Base-by-base conservation (phyloP, 2,113 vertebrate genomes). In the Calypte anna region DNA sequence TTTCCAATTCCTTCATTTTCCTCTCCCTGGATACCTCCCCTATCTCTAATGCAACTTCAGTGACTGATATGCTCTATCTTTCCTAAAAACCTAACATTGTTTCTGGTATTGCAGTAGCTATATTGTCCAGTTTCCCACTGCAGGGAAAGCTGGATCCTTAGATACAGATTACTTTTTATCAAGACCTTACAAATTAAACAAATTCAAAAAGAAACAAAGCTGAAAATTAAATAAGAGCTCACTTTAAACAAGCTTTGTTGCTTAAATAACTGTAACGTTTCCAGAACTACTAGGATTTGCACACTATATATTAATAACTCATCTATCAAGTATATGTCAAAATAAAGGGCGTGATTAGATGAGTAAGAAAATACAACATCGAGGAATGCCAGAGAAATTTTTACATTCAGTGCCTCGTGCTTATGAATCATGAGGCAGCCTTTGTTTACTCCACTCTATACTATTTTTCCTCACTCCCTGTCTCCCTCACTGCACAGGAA, bases 261-360 rank as follows among this genome's bases (percentile, higher is more conserved):
- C 50, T 61, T 90, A 72, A 67, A 90, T 53, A 93, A 75, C 53
- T 81, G 27, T 68, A 86, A 81, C 54, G 44, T 90, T 77, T 83
- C 72, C 61, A 86, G 36, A 94, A 91, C 40, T 40, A 88, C n/a
- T 25, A 54, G 48, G 53, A 75, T 88, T 86, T 88, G 80, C 55
- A 93, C 57, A 88, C 28, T 51, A 44, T 46, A 14, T 31, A 90
- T 82, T 88, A 88, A 67, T 28, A 95, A 90, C 62, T 85, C 87
- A 80, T 68, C 24, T 25, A 78, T 50, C 63, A 81, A 80, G 31
- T 59, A 10, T 57, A 86, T 18, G 50, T 63, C 86, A 90, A 93
- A 96, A 92, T 67, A 86, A 86, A 94, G 77, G 27, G 30, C 0
- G 15, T 86, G 89, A 78, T 70, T 4, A 48, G 44, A 92, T 78